Evolutionary conservation across 2,888 invertebrate genomes (phyloP), one percentile per base, ranked within the genome.

Genomic region (Teleogryllus oceanicus): DNA sequence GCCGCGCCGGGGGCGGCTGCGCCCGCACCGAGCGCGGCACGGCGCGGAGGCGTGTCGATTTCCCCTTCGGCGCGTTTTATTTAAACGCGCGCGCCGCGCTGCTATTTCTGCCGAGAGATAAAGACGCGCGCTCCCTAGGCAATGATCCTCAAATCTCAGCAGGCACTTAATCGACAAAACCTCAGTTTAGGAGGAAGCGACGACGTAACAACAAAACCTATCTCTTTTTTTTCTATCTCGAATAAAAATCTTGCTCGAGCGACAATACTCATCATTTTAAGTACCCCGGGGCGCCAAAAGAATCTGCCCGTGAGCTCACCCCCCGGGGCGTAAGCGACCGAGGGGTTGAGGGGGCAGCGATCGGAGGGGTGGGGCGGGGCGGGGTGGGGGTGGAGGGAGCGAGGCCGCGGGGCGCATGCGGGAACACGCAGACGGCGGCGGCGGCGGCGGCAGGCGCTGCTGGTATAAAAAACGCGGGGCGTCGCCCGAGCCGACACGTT

Each of bases 191-290:
- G n/a, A 62, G 62, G 62, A 62, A 62, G 62, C 13, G 62, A 12
- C 16, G 62, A 8, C n/a, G 13, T n/a, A 13, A 62, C 62, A 62
- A 62, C 62, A 62, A 62, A 62, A 62, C 62, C 62, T n/a, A 62
- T 62, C 62, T 12, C 62, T n/a, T 62, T 62, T 62, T 62, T 62
- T 13, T 12, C 62, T 62, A 62, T 62, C 62, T 62, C 62, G n/a
- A 62, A 62, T 62, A 62, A 62, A 62, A 62, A 62, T 62, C 62
- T 62, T n/a, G 62, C 62, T 62, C n/a, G 16, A n/a, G n/a, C 62
- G 62, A 62, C 62, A 62, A 62, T 62, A 62, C 62, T 62, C 62
- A 62, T 62, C 62, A 62, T 62, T 62, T 62, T 62, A 62, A 62
- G 62, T 62, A 62, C 62, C 62, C 62, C 16, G n/a, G 62, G 62